Evolutionary conservation across 2,113 vertebrate species (phyloP), one percentile per base, ranked within the genome.

Genomic region (Suncus etruscus): DNA sequence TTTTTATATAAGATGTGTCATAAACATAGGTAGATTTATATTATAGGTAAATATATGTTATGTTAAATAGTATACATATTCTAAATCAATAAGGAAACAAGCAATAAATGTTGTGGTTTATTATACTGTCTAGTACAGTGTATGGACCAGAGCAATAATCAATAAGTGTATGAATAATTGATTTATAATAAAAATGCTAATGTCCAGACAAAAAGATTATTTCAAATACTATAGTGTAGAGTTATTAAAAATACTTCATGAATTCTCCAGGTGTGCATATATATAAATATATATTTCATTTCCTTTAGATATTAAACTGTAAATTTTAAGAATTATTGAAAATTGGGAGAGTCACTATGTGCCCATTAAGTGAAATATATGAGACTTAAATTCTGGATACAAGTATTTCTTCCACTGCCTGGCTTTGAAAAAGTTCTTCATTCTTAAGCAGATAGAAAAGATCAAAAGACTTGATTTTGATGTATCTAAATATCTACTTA

Each of bases 351-450:
- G 92, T 95, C 95, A 90, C 91, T 92, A 92, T 87, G 94, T 80
- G 93, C 94, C 47, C 75, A 54, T 80, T 92, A 96, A 78, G 31
- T 86, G 91, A 96, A 94, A 91, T 76, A 92, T 31, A 51, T 78
- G 31, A 92, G 78, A 87, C 92, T 92, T 77, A 82, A 92, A 89
- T 87, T 92, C 66, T 91, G 78, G 87, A 79, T 91, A n/a, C 68
- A 72, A 90, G 50, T 85, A 83, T 80, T 95, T 91, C 79, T 32
- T 91, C 61, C 70, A n/a, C 75, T 77, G 39, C 75, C 51, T 93
- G 75, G 32, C 24, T 92, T 96, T 86, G 91, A 75, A 94, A 91
- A 92, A 90, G 31, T 92, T 48, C 93, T 82, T 25, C 63, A 90
- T 58, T 86, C 90, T 51, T 48, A 87, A 88, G 73, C 48, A 90